Base-by-base conservation (phyloP, 1,140 invertebrate species). In the Asobara japonica region DNA sequence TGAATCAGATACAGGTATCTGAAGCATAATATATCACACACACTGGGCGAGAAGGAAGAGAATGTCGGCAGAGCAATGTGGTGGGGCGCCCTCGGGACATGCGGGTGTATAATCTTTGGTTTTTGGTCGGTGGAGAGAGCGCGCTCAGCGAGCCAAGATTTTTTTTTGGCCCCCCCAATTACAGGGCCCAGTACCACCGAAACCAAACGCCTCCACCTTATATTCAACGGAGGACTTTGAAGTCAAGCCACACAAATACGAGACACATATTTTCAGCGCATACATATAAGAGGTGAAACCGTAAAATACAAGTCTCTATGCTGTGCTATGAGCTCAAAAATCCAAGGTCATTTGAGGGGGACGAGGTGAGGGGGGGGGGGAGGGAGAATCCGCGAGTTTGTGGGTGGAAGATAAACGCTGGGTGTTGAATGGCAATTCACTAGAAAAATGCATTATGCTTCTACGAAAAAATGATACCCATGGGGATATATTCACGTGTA, bases 71-170 rank as follows among this genome's bases (percentile, higher is more conserved):
- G 11, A 31, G 27, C 8, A 27, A 60, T 60, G 27, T 60, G 20
- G 51, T 8, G 20, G n/a, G 60, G 72, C 76, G 69, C 82, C 85
- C 85, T 82, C 81, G 73, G 84, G 85, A 86, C 83, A 86, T 83
- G 84, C 81, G 86, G 85, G 86, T 86, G 86, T 87, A 86, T 87
- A 87, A 87, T 87, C 86, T 87, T 84, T 84, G 84, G 82, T 79
- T 87, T n/a, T 84, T 84, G 83, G 82, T 79, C 78, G 79, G 60
- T 36, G n/a, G 38, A 64, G 67, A 62, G 61, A 41, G 13, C 61
- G 13, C 29, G 11, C 7, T 45, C 5, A 13, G 30, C 79, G 78
- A 81, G 81, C 83, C 83, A 80, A 82, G 76, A 84, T 82, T 86
- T 86, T 82, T 56, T 56, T 18, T 83, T 84, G 80, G n/a, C n/a